Percentiles rank a stretch among this genome's conserved stretches.
Evolutionary conservation across 2,888 invertebrate species (phyloP).

Genomic region (Oegoconia quadripuncta): DNA sequence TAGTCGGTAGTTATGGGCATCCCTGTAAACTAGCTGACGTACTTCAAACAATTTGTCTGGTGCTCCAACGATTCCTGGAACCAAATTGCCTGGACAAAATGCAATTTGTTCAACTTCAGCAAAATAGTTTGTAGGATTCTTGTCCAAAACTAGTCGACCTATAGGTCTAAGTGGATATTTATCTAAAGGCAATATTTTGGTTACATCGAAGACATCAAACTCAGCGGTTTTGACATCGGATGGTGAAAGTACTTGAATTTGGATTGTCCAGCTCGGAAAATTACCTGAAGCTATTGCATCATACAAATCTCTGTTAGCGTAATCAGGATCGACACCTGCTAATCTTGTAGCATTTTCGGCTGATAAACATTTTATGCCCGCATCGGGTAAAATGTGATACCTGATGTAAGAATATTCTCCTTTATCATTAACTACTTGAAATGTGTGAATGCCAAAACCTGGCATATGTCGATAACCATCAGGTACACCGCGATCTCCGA

Average conservation of each 20-base stretch:
- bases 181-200: slow-evolving; percentile 88
- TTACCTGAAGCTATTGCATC: slow-evolving; percentile 86
- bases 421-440: slow-evolving; percentile 88
- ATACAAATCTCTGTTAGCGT: slow-evolving; percentile 88
- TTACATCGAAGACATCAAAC: slow-evolving; percentile 94
- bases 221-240: slow-evolving; percentile 84
- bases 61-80: slow-evolving; percentile 93
- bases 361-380: slow-evolving; percentile 87
- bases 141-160: slow-evolving; percentile 89
- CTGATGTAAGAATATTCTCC: slow-evolving; percentile 86
- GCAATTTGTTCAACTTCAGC: slow-evolving; percentile 95
- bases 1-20: slow-evolving; percentile 90
- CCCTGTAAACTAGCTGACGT: slow-evolving; percentile 90
- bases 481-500: slow-evolving; percentile 91
- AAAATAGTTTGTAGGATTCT: slow-evolving; percentile 93
- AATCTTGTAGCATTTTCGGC: slow-evolving; percentile 81
- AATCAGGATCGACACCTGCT: slow-evolving; percentile 87
- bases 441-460: slow-evolving; percentile 93
- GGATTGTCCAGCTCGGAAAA: slow-evolving; percentile 64
- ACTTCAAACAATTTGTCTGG: slow-evolving; percentile 94
- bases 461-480: slow-evolving; percentile 93
- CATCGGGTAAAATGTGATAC: slow-evolving; percentile 93
- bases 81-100: slow-evolving; percentile 90
- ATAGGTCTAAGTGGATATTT: slow-evolving; percentile 91
- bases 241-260: slow-evolving; percentile 59